Evolutionary conservation across 2,888 invertebrate species (phyloP).

Genomic region (Heteromyza rotundicornis): DNA sequence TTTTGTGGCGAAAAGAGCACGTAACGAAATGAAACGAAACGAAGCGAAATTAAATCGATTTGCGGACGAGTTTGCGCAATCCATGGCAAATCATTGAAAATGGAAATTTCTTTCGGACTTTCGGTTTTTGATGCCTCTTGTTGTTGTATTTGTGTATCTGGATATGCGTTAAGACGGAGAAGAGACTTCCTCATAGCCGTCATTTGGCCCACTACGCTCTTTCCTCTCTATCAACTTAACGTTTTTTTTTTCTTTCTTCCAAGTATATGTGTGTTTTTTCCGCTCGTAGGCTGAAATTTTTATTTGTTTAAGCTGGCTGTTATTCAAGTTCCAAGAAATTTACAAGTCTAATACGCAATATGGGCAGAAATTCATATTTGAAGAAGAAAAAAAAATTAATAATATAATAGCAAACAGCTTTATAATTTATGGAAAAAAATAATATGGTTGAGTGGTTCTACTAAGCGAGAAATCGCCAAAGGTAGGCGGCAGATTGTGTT

Average conservation of each 20-base stretch:
- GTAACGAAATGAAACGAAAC: constrained; percentile 13
- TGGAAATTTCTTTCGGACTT: no score
- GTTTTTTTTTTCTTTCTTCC: no score
- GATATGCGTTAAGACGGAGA: no score
- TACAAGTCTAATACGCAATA: constrained; percentile 4
- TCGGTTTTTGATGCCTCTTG: no score
- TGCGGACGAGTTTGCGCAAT: constrained; percentile 45
- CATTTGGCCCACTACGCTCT: no score
- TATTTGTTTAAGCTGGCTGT: neutral
- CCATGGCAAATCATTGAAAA: constrained; percentile 29
- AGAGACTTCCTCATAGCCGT: no score
- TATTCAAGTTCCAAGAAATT: constrained; percentile 1
- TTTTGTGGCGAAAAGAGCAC: neutral
- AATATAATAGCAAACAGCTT: constrained; percentile 2
- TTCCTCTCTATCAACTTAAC: no score
- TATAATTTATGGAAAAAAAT: no score
- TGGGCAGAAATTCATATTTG: neutral
- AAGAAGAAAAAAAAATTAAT: neutral
- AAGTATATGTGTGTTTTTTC: constrained; percentile 19
- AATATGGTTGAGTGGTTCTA: no score
- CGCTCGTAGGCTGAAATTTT: constrained; percentile 2
- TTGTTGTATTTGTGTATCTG: no score
- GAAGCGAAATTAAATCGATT: constrained; percentile 39
- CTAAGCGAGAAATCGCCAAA: no score
- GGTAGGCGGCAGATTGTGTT: no score